Conservation (phyloP, 2,113 vertebrate genomes). For the Anarhynchus alexandrinus region DNA sequence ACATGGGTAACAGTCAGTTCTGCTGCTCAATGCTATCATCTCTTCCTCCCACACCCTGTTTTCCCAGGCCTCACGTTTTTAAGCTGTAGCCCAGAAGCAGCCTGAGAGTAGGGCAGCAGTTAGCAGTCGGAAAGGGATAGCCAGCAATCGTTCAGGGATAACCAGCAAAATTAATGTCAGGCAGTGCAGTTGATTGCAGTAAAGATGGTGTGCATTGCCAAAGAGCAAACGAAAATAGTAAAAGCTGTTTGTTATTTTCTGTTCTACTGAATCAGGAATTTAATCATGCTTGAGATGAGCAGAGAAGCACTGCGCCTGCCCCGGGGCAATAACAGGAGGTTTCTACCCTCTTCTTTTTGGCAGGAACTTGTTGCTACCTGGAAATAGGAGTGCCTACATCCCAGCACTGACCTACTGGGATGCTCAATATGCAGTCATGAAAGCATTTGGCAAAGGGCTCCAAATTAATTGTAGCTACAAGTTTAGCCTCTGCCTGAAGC, state of each 20-base stretch:
- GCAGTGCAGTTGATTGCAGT: not conserved
- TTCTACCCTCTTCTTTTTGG: not conserved
- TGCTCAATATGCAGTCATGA: not conserved
- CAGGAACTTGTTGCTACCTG: not conserved
- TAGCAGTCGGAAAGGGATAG: not conserved
- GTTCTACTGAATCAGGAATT: not conserved
- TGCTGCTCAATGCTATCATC: not conserved
- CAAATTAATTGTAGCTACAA: not conserved
- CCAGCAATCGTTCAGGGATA: not conserved
- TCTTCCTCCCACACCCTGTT: not conserved
- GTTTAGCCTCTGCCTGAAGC: not conserved
- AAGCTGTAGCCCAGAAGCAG: not conserved
- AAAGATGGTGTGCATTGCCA: not conserved
- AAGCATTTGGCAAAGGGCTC: not conserved
- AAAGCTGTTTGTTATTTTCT: not conserved
- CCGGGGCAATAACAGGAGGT: not conserved
- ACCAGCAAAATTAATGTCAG: not conserved
- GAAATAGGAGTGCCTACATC: not conserved
- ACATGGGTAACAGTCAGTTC: not conserved
- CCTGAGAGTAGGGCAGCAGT: not conserved
- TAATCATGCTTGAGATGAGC: not conserved
- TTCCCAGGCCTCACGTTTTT: not conserved
- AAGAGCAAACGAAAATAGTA: not conserved
- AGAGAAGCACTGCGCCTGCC: not conserved
- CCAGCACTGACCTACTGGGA: not conserved